Conservation (phyloP, 2,888 invertebrate genomes). For the Ochropacha duplaris region DNA sequence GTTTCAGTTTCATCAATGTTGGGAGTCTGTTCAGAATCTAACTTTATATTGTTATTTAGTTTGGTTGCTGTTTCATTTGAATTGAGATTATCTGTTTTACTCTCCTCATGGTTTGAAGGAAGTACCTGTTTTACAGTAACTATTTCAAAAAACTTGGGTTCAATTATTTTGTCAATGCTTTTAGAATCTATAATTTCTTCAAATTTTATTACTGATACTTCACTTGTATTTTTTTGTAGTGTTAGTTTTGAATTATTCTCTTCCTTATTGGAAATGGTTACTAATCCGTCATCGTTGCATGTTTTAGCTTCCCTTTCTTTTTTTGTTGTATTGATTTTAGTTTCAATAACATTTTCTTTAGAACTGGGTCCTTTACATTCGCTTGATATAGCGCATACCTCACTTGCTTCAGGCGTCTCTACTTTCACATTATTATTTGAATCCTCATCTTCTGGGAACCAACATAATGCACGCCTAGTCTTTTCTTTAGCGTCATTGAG, state of each 20-base stretch:
- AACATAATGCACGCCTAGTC: constrained; percentile 58
- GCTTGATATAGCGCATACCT: not conserved
- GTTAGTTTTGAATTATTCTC: not conserved
- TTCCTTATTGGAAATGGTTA: not conserved
- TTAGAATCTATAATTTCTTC: not conserved
- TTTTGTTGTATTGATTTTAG: not conserved
- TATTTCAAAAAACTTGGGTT: not conserved
- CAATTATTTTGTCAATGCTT: not conserved
- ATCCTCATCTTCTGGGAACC: constrained; percentile 62
- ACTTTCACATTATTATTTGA: constrained; percentile 8
- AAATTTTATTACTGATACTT: not conserved
- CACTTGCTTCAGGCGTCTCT: not conserved
- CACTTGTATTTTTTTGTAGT: no score
- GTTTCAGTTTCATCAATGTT: not conserved
- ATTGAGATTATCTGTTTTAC: not conserved
- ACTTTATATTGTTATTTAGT: not conserved
- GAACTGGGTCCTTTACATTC: not conserved
- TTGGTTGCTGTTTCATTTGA: not conserved
- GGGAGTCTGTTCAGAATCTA: not conserved
- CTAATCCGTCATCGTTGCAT: not conserved
- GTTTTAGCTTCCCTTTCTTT: not conserved
- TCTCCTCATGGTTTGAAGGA: not conserved
- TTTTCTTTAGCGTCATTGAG: constrained; percentile 69
- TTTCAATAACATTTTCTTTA: not conserved
- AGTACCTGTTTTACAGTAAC: not conserved